These are phyloP conservation scores for Leptosomus discolor DNA, from an alignment of 2,113 vertebrate genomes.

Conservation along the genomic window DNA sequence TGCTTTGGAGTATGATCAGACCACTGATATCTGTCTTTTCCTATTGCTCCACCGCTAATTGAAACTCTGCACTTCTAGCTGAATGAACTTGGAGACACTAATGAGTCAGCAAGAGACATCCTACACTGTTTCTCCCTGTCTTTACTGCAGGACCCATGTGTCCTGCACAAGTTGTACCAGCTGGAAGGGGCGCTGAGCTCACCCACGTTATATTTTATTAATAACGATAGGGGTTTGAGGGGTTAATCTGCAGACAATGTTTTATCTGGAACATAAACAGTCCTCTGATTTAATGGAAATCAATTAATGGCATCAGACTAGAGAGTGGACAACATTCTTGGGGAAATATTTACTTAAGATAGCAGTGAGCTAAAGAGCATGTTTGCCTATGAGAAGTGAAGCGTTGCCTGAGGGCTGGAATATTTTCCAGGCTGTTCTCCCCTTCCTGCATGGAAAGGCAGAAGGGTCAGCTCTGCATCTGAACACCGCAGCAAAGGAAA, in stretches of 20 bases:
- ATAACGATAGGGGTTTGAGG: background rate
- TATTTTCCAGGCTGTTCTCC: background rate
- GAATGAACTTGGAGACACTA: background rate
- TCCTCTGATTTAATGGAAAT: constrained; percentile 30
- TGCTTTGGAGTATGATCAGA: background rate
- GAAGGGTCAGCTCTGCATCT: background rate
- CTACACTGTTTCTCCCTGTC: background rate
- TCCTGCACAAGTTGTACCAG: background rate
- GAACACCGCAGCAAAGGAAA: background rate
- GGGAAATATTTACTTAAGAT: constrained; percentile 57
- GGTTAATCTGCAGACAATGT: background rate
- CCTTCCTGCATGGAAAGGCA: background rate
- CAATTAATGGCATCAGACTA: constrained; percentile 10
- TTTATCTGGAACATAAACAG: background rate
- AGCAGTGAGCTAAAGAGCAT: constrained; percentile 41
- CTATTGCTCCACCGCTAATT: background rate
- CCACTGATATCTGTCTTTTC: background rate
- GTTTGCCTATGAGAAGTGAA: constrained; percentile 2
- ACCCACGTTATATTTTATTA: background rate
- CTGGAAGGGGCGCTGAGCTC: background rate
- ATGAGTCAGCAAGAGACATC: background rate
- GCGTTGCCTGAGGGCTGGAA: background rate
- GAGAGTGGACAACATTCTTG: background rate
- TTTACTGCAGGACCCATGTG: background rate
- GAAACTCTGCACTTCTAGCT: background rate